These are phyloP conservation scores for Vombatus ursinus DNA, from an alignment of 2,113 vertebrate species.

Conservation along the genomic window DNA sequence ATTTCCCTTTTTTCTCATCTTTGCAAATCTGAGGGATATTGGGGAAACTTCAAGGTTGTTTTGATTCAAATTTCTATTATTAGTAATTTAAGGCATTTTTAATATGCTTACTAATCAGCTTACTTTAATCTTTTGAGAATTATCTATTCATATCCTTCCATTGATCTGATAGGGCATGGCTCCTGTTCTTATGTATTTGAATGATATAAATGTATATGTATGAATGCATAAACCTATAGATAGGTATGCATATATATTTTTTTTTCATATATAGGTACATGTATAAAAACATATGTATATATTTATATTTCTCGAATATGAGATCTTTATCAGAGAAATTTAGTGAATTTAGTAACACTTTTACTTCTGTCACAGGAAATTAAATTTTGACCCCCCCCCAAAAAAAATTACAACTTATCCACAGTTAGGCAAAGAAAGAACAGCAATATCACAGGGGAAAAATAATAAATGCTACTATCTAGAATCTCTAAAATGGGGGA, in stretches of 20 bases:
- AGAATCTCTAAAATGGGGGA: slow-evolving; percentile 32
- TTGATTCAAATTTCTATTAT: background rate
- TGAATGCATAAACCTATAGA: background rate
- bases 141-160: background rate
- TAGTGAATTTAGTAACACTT: background rate
- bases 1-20: background rate
- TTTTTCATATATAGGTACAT: no score
- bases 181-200: background rate
- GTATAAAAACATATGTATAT: background rate
- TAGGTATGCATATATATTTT: background rate
- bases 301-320: background rate
- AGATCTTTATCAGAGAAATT: background rate
- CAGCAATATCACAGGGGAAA: background rate
- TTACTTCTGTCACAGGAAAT: background rate
- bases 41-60: background rate
- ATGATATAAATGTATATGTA: background rate
- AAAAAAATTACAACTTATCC: background rate
- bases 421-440: slow-evolving; percentile 3
- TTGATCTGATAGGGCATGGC: background rate
- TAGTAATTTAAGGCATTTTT: background rate
- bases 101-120: background rate
- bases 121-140: background rate
- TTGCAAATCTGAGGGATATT: background rate
- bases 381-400: background rate
- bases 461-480: background rate